These are phyloP conservation scores for Iguana delicatissima DNA, from an alignment of 2,797 vertebrate genomes.

Conservation along the genomic window DNA sequence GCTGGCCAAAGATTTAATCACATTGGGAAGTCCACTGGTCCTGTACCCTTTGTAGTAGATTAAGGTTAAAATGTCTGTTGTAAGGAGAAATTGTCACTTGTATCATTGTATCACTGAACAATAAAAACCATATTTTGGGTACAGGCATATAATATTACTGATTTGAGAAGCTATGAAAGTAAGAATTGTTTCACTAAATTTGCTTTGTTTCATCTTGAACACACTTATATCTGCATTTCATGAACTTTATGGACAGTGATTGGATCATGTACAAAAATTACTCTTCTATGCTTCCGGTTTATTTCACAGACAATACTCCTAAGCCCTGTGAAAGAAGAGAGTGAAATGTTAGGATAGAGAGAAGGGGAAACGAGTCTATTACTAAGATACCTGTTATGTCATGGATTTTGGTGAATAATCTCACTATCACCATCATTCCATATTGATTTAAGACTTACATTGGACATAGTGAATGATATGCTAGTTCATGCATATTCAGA, in stretches of 20 bases:
- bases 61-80: not conserved
- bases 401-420: not conserved
- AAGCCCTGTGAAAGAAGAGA: not conserved
- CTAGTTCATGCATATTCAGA: not conserved
- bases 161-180: constrained; percentile 12
- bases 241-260: constrained; percentile 21
- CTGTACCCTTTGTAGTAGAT: not conserved
- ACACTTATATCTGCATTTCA: constrained; percentile 23
- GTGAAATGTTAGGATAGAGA: not conserved
- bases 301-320: constrained; percentile 5
- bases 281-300: not conserved
- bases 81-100: not conserved
- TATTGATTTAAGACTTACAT: not conserved
- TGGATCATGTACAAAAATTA: constrained; percentile 41
- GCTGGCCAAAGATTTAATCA: not conserved
- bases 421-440: not conserved
- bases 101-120: not conserved
- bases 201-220: constrained; percentile 26
- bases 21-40: too few species aligned
- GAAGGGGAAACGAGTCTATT: not conserved
- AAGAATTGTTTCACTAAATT: constrained; percentile 33
- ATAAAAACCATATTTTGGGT: not conserved
- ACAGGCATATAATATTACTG: constrained; percentile 24
- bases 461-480: not conserved
- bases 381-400: not conserved